phyloP scores from a whole-genome alignment of 2,113 vertebrate species.

The Chionodraco myersi region DNA sequence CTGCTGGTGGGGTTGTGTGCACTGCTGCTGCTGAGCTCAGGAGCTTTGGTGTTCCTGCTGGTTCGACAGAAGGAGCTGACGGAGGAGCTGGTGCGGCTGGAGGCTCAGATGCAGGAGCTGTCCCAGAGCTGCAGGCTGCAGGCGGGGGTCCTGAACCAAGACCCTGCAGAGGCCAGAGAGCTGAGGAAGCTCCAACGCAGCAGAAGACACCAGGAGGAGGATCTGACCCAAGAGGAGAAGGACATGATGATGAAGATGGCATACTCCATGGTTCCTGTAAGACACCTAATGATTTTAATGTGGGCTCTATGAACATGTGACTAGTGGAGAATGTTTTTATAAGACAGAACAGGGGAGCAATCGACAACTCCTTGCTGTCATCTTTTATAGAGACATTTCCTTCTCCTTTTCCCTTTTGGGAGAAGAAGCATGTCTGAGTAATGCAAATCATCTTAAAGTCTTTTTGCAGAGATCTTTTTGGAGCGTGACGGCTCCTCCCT shows the following conservation, averaged over 20 bases:
- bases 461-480: conserved; percentile 38
- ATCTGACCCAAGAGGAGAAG: conserved; percentile 59
- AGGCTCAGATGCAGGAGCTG: conserved; percentile 71
- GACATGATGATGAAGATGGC: conserved; percentile 89
- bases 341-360: not conserved
- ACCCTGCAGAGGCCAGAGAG: conserved; percentile 17
- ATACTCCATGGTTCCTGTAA: conserved; percentile 92
- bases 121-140: conserved; percentile 55
- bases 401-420: conserved; percentile 18
- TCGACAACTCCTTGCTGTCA: not conserved
- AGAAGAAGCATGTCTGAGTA: not conserved
- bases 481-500: conserved; percentile 32
- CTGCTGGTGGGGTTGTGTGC: conserved; percentile 78
- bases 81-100: conserved; percentile 80
- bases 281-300: conserved; percentile 20
- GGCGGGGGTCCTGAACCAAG: not conserved
- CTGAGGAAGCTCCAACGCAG: conserved; percentile 70
- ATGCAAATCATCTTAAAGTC: conserved; percentile 49
- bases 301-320: not conserved
- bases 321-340: not conserved
- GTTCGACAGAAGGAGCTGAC: conserved; percentile 82
- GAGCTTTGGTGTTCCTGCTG: conserved; percentile 83
- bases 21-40: conserved; percentile 81
- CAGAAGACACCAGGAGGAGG: conserved; percentile 81
- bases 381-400: conserved; percentile 1